Percentiles rank a stretch among this genome's conserved stretches.
These are phyloP conservation scores for Anabacerthia variegaticeps DNA, from an alignment of 2,797 vertebrate species.

Conservation along the genomic window DNA sequence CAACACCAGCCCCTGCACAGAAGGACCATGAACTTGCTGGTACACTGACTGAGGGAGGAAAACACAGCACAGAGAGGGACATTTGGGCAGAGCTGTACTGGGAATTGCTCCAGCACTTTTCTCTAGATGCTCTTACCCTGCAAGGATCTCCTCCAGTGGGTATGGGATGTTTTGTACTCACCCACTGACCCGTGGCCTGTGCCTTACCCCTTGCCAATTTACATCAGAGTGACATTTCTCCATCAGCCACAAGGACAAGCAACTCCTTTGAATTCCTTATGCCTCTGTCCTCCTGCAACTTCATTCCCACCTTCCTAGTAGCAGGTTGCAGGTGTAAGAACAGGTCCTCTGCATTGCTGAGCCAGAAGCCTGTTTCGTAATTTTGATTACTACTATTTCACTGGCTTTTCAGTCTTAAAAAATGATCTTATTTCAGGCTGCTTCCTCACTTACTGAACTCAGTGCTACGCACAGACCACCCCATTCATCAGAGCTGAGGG, in stretches of 20 bases:
- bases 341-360: neutral
- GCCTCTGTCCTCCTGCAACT: neutral
- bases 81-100: neutral
- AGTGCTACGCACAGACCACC: rapidly evolving
- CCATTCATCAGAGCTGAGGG: neutral
- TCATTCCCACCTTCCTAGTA: neutral
- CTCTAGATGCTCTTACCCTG: neutral
- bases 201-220: neutral
- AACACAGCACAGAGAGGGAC: neutral
- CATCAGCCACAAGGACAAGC: neutral
- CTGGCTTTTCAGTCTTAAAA: neutral
- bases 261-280: neutral
- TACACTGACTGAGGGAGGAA: neutral
- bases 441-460: neutral
- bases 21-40: neutral
- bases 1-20: rapidly evolving
- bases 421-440: neutral
- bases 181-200: neutral
- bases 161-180: neutral
- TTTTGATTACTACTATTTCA: neutral
- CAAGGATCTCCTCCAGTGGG: neutral
- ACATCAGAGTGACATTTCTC: neutral
- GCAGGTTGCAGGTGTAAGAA: neutral
- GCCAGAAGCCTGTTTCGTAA: neutral
- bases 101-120: neutral